A percentile compares a stretch with the other conserved stretches of the same genome.
Conservation (phyloP, 1,140 invertebrate species). For the Drosophila chauvacae region DNA sequence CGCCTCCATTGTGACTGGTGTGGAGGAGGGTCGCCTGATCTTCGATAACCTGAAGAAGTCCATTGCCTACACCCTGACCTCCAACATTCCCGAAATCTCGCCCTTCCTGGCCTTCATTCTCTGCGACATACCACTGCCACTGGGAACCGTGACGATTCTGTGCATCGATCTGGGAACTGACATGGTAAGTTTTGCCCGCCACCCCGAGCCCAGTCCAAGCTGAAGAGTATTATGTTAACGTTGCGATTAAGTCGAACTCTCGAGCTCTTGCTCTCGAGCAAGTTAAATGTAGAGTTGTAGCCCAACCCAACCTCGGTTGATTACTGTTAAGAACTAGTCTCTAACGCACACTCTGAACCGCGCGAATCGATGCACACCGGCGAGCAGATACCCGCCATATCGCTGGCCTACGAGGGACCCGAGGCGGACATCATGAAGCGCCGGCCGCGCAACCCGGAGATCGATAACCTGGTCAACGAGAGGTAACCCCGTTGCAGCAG, state of each 20-base stretch:
- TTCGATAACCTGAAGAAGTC: slow-evolving; percentile 99
- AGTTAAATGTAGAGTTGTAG: slow-evolving; percentile 62
- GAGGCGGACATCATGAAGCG: slow-evolving; percentile 99
- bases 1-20: slow-evolving; percentile 99
- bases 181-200: slow-evolving; percentile 93
- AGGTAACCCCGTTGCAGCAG: slow-evolving; percentile 87
- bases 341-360: slow-evolving; percentile 47
- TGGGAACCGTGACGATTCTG: slow-evolving; percentile 99
- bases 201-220: background rate
- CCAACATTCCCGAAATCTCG: slow-evolving; percentile 99
- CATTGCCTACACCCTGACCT: slow-evolving; percentile 99
- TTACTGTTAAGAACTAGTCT: slow-evolving; percentile 55
- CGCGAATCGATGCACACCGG: slow-evolving; percentile 40
- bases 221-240: slow-evolving; percentile 41
- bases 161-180: slow-evolving; percentile 99
- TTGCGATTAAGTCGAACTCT: slow-evolving; percentile 54
- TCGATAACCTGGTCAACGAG: slow-evolving; percentile 99
- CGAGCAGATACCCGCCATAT: slow-evolving; percentile 96
- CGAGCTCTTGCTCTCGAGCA: slow-evolving; percentile 51
- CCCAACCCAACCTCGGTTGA: slow-evolving; percentile 31
- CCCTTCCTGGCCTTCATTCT: slow-evolving; percentile 99
- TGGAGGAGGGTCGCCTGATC: slow-evolving; percentile 99
- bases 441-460: slow-evolving; percentile 96
- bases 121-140: slow-evolving; percentile 97
- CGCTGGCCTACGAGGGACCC: slow-evolving; percentile 98